Percentiles rank a stretch among this genome's conserved stretches.
These are phyloP conservation scores for Drosophila kikkawai DNA, from an alignment of 1,140 invertebrate genomes.

Conservation along the genomic window DNA sequence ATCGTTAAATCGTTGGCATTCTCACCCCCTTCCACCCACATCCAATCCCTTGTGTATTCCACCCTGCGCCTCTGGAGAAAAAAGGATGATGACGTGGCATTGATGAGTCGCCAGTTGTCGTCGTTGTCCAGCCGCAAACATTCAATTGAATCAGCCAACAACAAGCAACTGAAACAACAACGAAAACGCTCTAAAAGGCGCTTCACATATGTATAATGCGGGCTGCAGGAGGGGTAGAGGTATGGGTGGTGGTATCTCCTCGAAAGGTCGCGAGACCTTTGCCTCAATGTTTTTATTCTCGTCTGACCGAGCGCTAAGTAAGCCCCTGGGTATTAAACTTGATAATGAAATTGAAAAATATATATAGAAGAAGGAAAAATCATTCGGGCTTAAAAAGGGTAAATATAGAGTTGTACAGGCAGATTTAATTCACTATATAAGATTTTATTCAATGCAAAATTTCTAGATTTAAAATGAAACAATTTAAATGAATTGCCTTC, in stretches of 20 bases:
- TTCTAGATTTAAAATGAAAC: neutral
- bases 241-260: conserved; percentile 9
- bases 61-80: conserved; percentile 7
- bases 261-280: conserved; percentile 48
- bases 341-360: conserved; percentile 74
- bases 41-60: conserved; percentile 1
- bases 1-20: conserved; percentile 41
- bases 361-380: neutral
- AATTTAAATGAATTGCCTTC: neutral
- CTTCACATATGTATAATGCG: conserved; percentile 29
- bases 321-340: conserved; percentile 63
- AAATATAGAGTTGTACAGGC: neutral
- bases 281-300: conserved; percentile 25
- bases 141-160: conserved; percentile 64
- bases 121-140: conserved; percentile 57
- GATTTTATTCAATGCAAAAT: neutral
- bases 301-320: conserved; percentile 52
- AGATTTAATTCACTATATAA: neutral
- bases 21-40: neutral
- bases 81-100: conserved; percentile 44
- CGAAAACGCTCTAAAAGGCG: conserved; percentile 23
- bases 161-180: conserved; percentile 44
- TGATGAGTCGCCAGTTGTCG: conserved; percentile 54
- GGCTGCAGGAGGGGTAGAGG: neutral
- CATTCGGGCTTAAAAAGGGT: too few species aligned